Evolutionary conservation across 1,140 invertebrate genomes (phyloP).

Genomic region (Dendrolimus punctatus): DNA sequence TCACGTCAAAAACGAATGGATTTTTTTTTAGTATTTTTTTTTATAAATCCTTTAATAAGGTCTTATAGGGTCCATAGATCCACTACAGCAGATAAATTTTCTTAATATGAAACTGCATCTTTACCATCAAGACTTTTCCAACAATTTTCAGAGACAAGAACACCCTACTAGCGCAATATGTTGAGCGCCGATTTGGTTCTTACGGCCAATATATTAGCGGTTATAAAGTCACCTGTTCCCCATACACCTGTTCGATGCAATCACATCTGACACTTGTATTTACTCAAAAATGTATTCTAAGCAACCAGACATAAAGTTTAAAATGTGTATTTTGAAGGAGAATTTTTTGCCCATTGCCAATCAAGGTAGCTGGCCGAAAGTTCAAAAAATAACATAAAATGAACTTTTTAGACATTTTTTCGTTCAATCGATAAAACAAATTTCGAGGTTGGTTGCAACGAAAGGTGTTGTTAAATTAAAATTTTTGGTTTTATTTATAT

Average conservation of each 20-base stretch:
- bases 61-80: no score
- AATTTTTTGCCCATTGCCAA: constrained; percentile 27
- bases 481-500: no score
- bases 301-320: constrained; percentile 5
- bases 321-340: constrained; percentile 6
- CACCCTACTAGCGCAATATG: constrained; percentile 35
- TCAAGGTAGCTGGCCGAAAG: constrained; percentile 38
- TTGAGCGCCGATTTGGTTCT: constrained; percentile 52
- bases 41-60: no score
- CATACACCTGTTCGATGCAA: constrained; percentile 58
- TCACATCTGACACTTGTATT: constrained; percentile 43
- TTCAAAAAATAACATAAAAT: constrained; percentile 37
- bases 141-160: not conserved
- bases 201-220: constrained; percentile 61
- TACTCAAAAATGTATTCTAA: constrained; percentile 20
- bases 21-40: no score
- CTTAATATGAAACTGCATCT: no score
- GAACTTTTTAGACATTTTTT: constrained; percentile 17
- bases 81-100: no score
- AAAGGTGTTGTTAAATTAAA: no score
- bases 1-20: no score
- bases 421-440: constrained; percentile 10
- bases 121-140: no score
- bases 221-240: constrained; percentile 62
- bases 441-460: no score